Base-by-base conservation (phyloP, 1,140 invertebrate genomes). In the Drosophila navojoa region DNA sequence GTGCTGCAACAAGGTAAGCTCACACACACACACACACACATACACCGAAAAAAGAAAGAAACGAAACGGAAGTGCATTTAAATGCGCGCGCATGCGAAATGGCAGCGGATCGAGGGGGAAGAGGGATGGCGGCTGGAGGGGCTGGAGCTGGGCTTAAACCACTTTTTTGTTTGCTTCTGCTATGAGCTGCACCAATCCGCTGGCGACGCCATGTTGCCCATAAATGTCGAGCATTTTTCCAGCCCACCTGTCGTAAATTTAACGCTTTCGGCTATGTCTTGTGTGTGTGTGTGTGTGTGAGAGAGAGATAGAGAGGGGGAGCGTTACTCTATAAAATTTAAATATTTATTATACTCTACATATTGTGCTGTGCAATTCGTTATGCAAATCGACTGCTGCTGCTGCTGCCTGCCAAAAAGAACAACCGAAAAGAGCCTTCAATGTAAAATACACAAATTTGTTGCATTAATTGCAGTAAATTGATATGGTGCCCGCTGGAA, bases 21-120 rank as follows among this genome's bases (percentile, higher is more conserved):
- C 50, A 44, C 25, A 59, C 4, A 60, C 70, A 54, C 71, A 59
- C 64, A 52, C 7, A 55, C 58, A 59, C 58, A 78, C 61, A 76
- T 44, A 69, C 38, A 47, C 19, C 10, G 5, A 57, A 29, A 53
- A 32, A 79, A 74, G 32, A 32, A 32, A 32, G 32, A 77, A 77
- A 55, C 44, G 47, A 63, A 72, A 76, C 77, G 84, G 84, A 89
- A 89, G 80, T 80, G 77, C 78, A 89, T 89, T 89, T 89, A 89
- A 86, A 89, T 89, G 84, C 84, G 84, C 84, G 84, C 84, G 84
- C 84, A 89, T 89, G 77, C 80, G 85, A 89, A 89, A 84, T 89
- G 84, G 73, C 71, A 58, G 69, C 44, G 9, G 22, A 45, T 32
- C 27, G n/a, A 10, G 27, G n/a, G 10, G 49, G 35, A 13, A 0